phyloP scores from a whole-genome alignment of 2,113 vertebrate genomes.

The Hemiprocne comata region DNA sequence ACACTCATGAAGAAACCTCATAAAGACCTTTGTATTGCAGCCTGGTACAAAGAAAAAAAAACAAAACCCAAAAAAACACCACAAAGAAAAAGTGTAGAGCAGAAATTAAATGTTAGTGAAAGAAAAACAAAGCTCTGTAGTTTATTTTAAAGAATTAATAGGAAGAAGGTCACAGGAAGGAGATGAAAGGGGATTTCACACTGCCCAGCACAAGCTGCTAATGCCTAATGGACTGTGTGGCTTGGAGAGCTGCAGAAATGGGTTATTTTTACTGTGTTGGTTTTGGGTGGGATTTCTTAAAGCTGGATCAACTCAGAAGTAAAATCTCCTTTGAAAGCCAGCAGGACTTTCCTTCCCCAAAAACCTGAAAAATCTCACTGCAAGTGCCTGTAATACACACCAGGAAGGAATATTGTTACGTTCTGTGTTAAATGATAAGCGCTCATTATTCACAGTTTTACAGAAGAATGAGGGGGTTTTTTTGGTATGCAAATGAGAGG shows the following conservation, averaged over 20 bases:
- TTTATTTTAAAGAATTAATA: not conserved
- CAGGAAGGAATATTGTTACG: not conserved
- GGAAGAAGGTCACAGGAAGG: not conserved
- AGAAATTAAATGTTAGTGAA: not conserved
- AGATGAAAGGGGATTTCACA: constrained; percentile 5
- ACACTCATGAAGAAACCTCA: not conserved
- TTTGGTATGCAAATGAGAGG: not conserved
- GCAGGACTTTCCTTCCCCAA: not conserved
- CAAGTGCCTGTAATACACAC: not conserved
- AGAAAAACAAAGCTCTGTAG: not conserved
- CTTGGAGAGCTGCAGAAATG: not conserved
- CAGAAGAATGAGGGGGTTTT: not conserved
- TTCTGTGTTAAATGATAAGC: not conserved
- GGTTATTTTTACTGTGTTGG: constrained; percentile 13
- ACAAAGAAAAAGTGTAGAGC: not conserved
- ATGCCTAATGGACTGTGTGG: not conserved
- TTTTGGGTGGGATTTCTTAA: constrained; percentile 27
- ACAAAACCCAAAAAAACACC: too few species aligned
- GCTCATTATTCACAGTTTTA: not conserved
- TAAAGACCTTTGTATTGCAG: not conserved
- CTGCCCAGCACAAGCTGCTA: not conserved
- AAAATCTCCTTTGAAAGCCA: constrained; percentile 16
- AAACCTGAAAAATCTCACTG: not conserved
- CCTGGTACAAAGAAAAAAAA: not conserved
- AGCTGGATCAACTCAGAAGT: not conserved